phyloP scores from a whole-genome alignment of 2,888 invertebrate genomes.

The Odontocolon sp. region DNA sequence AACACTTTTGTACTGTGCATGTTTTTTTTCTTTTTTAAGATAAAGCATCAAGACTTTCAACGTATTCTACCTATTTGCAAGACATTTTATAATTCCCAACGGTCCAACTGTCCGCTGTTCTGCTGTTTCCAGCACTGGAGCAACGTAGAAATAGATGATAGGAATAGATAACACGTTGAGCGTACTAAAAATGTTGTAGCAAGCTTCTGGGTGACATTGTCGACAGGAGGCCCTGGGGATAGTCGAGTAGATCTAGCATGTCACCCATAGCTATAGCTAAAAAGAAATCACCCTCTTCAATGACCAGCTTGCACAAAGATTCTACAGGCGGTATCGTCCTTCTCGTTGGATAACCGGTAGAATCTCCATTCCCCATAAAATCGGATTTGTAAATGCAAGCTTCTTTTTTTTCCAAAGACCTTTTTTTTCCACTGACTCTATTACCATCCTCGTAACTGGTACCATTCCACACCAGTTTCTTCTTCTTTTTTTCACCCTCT shows the following conservation, averaged over 20 bases:
- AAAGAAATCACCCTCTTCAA: slow-evolving; percentile 29
- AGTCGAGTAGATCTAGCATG: not conserved
- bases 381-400: slow-evolving; percentile 56
- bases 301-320: slow-evolving; percentile 2
- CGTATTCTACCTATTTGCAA: too few species aligned
- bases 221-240: slow-evolving; percentile 50
- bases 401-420: slow-evolving; percentile 28
- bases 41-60: too few species aligned
- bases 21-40: not conserved
- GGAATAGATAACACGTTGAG: slow-evolving; percentile 16
- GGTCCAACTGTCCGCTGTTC: slow-evolving; percentile 19
- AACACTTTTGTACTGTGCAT: too few species aligned
- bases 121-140: not conserved
- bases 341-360: too few species aligned
- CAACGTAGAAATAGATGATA: not conserved
- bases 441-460: slow-evolving; percentile 34
- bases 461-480: too few species aligned
- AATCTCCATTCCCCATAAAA: slow-evolving; percentile 55
- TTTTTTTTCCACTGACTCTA: slow-evolving; percentile 11
- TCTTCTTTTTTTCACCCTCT: slow-evolving; percentile 27
- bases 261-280: slow-evolving; percentile 8
- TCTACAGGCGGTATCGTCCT: not conserved
- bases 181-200: slow-evolving; percentile 37
- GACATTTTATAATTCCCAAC: slow-evolving; percentile 2
- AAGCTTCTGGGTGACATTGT: slow-evolving; percentile 51